phyloP scores from a whole-genome alignment of 1,140 invertebrate genomes.

The Caerostris darwini region DNA sequence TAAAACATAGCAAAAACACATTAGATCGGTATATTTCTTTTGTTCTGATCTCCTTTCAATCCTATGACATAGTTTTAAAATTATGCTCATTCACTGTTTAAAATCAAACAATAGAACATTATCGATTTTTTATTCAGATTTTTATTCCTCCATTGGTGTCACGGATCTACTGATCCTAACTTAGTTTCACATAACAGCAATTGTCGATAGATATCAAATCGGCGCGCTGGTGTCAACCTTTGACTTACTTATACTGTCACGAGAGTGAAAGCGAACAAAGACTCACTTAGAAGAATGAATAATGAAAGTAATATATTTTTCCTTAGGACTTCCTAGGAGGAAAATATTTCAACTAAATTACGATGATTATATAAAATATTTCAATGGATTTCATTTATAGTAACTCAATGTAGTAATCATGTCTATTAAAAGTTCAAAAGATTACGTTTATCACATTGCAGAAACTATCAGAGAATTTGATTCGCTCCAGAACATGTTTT shows the following conservation, averaged over 20 bases:
- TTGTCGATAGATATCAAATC: conserved; percentile 29
- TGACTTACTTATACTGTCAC: conserved; percentile 26
- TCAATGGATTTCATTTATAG: no score
- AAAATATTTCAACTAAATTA: not conserved
- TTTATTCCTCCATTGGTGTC: conserved; percentile 13
- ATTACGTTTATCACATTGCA: no score
- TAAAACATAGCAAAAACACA: not conserved
- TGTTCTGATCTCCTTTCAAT: not conserved
- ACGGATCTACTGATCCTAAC: conserved; percentile 35
- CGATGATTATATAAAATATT: no score
- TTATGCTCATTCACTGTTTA: not conserved
- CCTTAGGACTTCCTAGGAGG: conserved; percentile 1
- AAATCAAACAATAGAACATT: conserved; percentile 56
- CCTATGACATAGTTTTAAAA: conserved; percentile 31
- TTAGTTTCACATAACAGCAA: conserved; percentile 11
- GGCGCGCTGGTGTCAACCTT: not conserved
- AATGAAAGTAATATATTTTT: conserved; percentile 7
- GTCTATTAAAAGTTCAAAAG: no score
- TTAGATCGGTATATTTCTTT: conserved; percentile 1
- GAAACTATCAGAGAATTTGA: no score
- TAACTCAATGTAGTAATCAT: no score
- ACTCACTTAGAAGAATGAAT: not conserved
- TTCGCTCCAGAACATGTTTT: no score
- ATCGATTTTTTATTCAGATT: conserved; percentile 33
- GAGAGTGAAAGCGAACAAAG: conserved; percentile 60